These are phyloP conservation scores for Brachionus sp. DNA, from an alignment of 1,140 invertebrate genomes.

Conservation along the genomic window DNA sequence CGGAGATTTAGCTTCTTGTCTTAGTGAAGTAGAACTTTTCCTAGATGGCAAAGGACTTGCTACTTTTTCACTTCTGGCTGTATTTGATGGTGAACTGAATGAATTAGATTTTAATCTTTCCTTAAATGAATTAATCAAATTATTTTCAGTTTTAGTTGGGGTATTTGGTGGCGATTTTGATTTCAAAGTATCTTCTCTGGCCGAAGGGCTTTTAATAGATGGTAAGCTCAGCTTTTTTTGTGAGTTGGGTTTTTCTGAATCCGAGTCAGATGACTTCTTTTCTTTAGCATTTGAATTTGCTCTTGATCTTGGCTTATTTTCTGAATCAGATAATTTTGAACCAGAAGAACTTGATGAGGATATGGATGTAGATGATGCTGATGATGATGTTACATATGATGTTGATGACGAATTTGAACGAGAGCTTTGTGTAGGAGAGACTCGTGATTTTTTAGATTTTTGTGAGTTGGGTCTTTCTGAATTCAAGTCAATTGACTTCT, in stretches of 20 bases:
- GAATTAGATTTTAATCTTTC: background rate
- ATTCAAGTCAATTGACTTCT: background rate
- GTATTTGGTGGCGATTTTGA: background rate
- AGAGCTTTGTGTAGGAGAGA: background rate
- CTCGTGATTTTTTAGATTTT: background rate
- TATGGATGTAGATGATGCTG: background rate
- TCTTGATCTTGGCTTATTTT: background rate
- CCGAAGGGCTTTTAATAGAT: background rate
- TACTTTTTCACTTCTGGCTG: background rate
- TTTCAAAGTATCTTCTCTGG: background rate
- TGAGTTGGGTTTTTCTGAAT: background rate
- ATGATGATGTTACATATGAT: background rate
- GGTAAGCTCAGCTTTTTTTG: background rate
- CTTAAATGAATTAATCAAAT: background rate
- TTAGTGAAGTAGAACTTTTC: conserved; percentile 2
- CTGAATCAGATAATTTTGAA: no score
- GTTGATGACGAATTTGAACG: background rate
- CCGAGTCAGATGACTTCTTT: background rate
- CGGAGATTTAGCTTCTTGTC: background rate
- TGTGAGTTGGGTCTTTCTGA: background rate
- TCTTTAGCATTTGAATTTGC: background rate
- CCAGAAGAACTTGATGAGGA: background rate
- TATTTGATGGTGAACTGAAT: background rate
- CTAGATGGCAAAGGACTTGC: background rate
- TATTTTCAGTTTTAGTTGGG: background rate